Conservation (phyloP, 37 sponge, comb jelly and placozoan genomes). For the Lycopodina hypogea region DNA sequence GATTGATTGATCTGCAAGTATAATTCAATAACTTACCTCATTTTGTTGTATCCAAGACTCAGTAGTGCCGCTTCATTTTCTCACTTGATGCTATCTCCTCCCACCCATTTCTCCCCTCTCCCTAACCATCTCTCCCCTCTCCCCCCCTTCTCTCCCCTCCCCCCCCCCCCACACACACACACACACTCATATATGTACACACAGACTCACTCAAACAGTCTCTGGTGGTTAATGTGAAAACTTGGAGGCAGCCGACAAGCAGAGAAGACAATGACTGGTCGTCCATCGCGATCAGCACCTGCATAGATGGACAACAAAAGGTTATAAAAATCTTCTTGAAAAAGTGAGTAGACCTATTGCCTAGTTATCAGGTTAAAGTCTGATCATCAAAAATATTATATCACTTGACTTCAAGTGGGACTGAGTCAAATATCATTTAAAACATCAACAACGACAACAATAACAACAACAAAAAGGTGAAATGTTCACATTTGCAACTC, state of each 20-base stretch:
- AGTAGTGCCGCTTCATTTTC: too few species aligned
- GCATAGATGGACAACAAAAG: not conserved
- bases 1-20: too few species aligned
- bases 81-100: too few species aligned
- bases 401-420: not conserved
- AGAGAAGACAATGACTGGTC: constrained; percentile 70
- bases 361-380: not conserved
- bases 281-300: constrained; percentile 65
- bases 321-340: not conserved
- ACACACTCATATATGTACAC: too few species aligned
- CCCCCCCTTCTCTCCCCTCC: not conserved
- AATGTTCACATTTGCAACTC: too few species aligned
- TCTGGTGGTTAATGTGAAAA: constrained; percentile 62
- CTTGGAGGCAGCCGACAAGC: constrained; percentile 60
- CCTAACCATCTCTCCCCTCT: not conserved
- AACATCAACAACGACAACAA: too few species aligned
- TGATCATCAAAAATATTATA: not conserved
- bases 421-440: not conserved
- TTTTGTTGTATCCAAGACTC: too few species aligned
- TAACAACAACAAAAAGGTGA: too few species aligned
- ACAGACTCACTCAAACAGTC: constrained; percentile 51
- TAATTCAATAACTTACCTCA: too few species aligned
- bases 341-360: not conserved
- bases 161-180: too few species aligned
- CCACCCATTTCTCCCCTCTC: not conserved